Conservation (phyloP, 2,113 vertebrate species). For the Oxyura jamaicensis region DNA sequence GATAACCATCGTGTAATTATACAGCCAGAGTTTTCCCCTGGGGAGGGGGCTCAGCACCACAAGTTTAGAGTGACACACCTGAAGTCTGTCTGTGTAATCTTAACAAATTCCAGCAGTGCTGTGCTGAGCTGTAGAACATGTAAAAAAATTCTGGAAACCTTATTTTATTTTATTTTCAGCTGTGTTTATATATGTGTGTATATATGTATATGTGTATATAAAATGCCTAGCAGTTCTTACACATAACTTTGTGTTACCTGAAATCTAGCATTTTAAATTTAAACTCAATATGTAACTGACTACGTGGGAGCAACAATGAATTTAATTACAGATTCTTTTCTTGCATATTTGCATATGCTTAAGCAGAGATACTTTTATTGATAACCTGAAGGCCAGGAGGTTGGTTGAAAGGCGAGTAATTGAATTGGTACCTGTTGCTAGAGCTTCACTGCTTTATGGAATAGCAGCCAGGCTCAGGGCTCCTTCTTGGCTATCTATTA, state of each 20-base stretch:
- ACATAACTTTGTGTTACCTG: neutral
- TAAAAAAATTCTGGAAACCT: neutral
- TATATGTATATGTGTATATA: neutral
- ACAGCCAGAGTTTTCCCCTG: neutral
- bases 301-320: neutral
- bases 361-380: neutral
- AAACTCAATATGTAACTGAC: neutral
- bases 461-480: neutral
- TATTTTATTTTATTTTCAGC: neutral
- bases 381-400: neutral
- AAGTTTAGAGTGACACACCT: neutral
- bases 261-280: neutral
- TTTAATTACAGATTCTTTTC: neutral
- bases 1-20: accelerated
- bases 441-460: neutral
- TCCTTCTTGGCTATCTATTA: neutral
- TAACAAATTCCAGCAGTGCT: neutral
- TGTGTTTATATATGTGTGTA: neutral
- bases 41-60: neutral
- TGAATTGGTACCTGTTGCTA: neutral
- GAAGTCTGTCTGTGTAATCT: neutral
- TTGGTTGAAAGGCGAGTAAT: neutral
- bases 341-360: neutral
- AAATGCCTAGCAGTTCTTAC: neutral
- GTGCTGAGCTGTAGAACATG: neutral